Evolutionary conservation across 1,140 invertebrate species (phyloP), one percentile per base, ranked within the genome.

Genomic region (Muscidifurax raptorellus): DNA sequence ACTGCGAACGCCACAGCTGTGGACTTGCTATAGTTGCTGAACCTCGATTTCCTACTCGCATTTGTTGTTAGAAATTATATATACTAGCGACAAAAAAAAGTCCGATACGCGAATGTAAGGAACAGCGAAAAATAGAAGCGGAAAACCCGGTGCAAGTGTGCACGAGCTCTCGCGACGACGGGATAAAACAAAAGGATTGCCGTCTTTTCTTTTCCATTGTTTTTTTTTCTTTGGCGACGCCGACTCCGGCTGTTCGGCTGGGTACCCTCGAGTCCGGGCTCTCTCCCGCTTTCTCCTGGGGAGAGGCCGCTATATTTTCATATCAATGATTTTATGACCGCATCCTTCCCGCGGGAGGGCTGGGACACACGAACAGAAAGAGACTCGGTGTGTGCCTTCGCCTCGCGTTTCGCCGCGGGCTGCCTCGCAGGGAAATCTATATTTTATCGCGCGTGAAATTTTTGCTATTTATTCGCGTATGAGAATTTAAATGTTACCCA

Each of bases 301-400:
- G 87, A 87, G 88, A 86, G 87, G 88, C 85, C 86, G 89, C 90
- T 91, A 92, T 93, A 93, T 93, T 93, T 93, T 93, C 91, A 93
- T 93, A 93, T 93, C 92, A 93, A 93, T 93, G 92, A 93, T 93
- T 93, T 93, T 93, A 93, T 90, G 92, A 93, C 91, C 91, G 90
- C 90, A 91, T 92, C 90, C 89, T 90, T 90, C 88, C 89, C 90
- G 86, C 80, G 87, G 75, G 86, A 87, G 87, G 87, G 88, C 86
- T 74, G 87, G 84, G 76, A 64, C 36, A 40, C 69, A 64, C 25
- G 44, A 79, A 22, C 47, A 47, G 76, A 79, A 15, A 44, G 71
- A 36, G 18, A 10, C 47, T 44, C 30, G 76, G 22, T 40, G 40
- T 47, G 76, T 59, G 30, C 81, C 86, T 83, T 86, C 40, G 47